These are phyloP conservation scores for Cyphomyrus discorhynchus DNA, from an alignment of 2,113 vertebrate species.

Conservation along the genomic window DNA sequence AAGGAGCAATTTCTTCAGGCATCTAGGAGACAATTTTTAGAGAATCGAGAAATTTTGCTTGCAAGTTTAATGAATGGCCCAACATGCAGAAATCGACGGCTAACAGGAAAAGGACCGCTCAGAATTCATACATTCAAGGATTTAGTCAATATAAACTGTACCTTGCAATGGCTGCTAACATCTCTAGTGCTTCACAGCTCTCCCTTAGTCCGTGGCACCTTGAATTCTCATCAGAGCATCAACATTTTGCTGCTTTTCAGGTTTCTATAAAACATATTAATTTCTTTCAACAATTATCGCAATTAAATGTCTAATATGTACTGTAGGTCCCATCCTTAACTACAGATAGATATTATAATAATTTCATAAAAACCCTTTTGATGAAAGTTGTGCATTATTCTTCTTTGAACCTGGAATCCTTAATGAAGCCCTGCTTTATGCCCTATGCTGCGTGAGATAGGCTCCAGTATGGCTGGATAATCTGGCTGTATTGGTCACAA, in stretches of 20 bases:
- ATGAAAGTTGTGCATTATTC: constrained; percentile 43
- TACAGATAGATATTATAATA: constrained; percentile 18
- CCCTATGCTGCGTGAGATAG: neutral
- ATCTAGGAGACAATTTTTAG: constrained; percentile 37
- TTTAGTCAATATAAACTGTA: constrained; percentile 24
- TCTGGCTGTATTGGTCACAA: constrained; percentile 28
- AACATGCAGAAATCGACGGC: constrained; percentile 20
- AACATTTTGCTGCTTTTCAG: neutral
- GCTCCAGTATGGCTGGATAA: neutral
- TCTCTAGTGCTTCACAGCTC: neutral
- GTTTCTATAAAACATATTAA: neutral
- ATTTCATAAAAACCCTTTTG: neutral
- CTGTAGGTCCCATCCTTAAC: constrained; percentile 19
- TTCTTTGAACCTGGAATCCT: constrained; percentile 46
- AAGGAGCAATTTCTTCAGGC: constrained; percentile 38
- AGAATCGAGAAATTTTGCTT: constrained; percentile 37
- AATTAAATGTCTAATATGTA: neutral
- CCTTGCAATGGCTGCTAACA: constrained; percentile 19
- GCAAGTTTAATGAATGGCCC: constrained; percentile 31
- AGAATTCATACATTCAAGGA: constrained; percentile 18
- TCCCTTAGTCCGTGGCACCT: neutral
- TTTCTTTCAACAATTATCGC: neutral
- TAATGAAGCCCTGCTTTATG: constrained; percentile 25
- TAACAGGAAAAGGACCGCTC: constrained; percentile 23
- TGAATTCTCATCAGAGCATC: neutral